These are phyloP conservation scores for Drosophila macrospina DNA, from an alignment of 2,888 invertebrate species.

Conservation along the genomic window DNA sequence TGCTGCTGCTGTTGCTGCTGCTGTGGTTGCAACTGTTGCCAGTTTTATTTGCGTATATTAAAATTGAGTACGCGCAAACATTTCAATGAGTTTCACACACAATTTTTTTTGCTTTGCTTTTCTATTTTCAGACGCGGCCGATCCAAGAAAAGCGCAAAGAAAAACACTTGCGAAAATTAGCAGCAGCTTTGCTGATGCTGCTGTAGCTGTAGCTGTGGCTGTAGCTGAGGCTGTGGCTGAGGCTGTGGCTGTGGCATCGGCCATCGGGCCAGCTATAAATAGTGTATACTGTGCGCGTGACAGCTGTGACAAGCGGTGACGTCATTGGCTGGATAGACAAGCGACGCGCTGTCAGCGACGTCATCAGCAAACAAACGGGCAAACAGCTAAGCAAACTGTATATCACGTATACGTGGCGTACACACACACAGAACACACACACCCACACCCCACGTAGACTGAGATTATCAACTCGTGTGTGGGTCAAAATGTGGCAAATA, in stretches of 20 bases:
- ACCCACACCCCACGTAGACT: not conserved
- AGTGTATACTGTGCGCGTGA: conserved; percentile 73
- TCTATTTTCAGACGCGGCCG: conserved; percentile 75
- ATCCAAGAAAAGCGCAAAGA: conserved; percentile 77
- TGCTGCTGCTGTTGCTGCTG: conserved; percentile 11
- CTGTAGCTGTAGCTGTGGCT: conserved; percentile 5
- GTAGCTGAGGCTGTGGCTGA: too few species aligned
- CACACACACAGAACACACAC: not conserved
- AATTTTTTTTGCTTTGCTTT: conserved; percentile 52
- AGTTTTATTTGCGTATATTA: conserved; percentile 61
- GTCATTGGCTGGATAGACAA: conserved; percentile 63
- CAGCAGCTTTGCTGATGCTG: conserved; percentile 50
- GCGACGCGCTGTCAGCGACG: conserved; percentile 45
- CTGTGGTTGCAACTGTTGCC: conserved; percentile 48
- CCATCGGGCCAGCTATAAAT: conserved; percentile 71
- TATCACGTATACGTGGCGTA: conserved; percentile 55
- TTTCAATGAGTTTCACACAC: conserved; percentile 80
- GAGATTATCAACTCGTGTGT: conserved; percentile 21
- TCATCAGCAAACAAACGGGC: conserved; percentile 50
- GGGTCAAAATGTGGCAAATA: conserved; percentile 24
- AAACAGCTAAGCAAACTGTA: conserved; percentile 22
- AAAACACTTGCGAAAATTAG: conserved; percentile 81
- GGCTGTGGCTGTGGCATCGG: conserved; percentile 26
- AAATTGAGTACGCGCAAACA: conserved; percentile 77
- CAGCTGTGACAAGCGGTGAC: conserved; percentile 71